Evolutionary conservation across 2,113 vertebrate species (phyloP).

Genomic region (Ibidorhyncha struthersii): DNA sequence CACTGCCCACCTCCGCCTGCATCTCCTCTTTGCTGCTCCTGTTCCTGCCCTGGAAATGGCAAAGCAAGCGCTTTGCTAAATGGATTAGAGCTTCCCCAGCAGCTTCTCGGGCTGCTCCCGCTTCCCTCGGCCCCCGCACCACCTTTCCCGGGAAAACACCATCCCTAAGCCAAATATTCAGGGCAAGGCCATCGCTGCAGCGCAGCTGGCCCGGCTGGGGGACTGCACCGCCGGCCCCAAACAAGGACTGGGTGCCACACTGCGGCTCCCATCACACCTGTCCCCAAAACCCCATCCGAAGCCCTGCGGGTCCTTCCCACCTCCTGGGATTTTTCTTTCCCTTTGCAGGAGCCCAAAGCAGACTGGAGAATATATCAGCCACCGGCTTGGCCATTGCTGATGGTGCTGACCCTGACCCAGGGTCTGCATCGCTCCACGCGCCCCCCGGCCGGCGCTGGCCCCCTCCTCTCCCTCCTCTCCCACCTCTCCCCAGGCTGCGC

Average conservation of each 20-base stretch:
- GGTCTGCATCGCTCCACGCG: rapidly evolving
- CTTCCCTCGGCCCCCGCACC: neutral
- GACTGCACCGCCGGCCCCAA: rapidly evolving
- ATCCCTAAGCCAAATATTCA: neutral
- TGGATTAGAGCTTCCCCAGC: conserved; percentile 33
- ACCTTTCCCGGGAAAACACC: neutral
- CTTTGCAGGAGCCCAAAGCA: neutral
- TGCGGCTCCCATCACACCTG: rapidly evolving
- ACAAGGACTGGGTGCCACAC: neutral
- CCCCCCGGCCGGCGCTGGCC: rapidly evolving
- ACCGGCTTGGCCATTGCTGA: rapidly evolving
- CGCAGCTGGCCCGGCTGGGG: rapidly evolving
- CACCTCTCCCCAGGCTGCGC: neutral
- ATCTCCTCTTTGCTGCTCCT: neutral
- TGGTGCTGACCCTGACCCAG: neutral
- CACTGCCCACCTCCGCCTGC: neutral
- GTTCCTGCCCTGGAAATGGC: neutral
- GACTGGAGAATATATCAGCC: neutral
- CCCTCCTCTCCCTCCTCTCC: neutral
- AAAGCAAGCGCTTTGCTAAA: conserved; percentile 34
- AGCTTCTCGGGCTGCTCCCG: neutral
- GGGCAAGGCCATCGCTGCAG: neutral
- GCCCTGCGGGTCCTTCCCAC: neutral
- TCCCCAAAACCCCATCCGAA: rapidly evolving
- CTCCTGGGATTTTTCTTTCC: neutral